Evolutionary conservation across 1,140 invertebrate species (phyloP).

Genomic region (Drosophila navojoa): DNA sequence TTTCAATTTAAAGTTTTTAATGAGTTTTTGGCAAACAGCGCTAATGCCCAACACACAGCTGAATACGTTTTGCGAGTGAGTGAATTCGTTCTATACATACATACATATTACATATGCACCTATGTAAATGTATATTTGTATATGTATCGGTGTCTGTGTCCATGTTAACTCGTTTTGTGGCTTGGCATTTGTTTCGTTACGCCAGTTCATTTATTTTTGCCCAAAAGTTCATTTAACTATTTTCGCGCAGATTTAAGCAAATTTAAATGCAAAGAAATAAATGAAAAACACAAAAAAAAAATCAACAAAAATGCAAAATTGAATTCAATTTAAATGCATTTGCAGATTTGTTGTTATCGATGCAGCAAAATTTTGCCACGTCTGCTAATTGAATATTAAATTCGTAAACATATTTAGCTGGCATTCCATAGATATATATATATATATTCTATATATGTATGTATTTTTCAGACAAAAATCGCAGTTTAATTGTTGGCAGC

Average conservation of each 20-base stretch:
- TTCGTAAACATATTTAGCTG: constrained; percentile 32
- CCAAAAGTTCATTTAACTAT: constrained; percentile 12
- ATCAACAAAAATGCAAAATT: constrained; percentile 22
- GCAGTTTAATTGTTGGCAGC: constrained; percentile 38
- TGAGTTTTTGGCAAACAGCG: constrained; percentile 60
- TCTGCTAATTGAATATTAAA: constrained; percentile 53
- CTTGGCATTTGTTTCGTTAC: constrained; percentile 46
- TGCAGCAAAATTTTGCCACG: constrained; percentile 23
- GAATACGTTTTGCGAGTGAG: constrained; percentile 12
- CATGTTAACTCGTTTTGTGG: constrained; percentile 45
- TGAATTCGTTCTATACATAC: not conserved
- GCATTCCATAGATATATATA: not conserved
- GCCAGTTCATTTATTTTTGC: constrained; percentile 67
- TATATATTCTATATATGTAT: too few species aligned
- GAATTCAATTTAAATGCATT: constrained; percentile 62
- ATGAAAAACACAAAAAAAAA: not conserved
- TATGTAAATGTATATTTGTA: not conserved
- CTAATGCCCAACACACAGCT: constrained; percentile 41
- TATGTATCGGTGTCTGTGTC: not conserved
- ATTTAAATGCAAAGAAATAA: constrained; percentile 48
- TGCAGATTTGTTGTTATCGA: constrained; percentile 42
- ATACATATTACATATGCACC: not conserved
- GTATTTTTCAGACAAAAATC: constrained; percentile 21
- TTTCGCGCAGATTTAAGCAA: constrained; percentile 37
- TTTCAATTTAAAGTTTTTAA: constrained; percentile 81